Evolutionary conservation across 1,140 invertebrate genomes (phyloP), one percentile per base, ranked within the genome.

Genomic region (Bombus waltoni): DNA sequence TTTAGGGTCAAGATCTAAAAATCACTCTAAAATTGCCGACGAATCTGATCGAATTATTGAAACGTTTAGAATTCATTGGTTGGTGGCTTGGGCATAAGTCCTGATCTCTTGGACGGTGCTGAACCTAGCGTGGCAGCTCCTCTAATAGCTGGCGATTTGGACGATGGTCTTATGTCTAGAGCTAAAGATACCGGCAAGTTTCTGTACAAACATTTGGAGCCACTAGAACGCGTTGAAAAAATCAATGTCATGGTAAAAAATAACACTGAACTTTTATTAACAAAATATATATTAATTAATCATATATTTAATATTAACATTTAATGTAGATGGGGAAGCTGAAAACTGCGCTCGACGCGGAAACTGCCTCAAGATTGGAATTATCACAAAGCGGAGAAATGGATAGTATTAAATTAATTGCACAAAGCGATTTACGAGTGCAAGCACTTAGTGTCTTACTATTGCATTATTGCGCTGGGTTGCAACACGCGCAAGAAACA

Each of bases 391-490:
- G 86, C 70, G 88, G 89, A 85, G 94, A 96, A 80, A 93, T 94
- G 72, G 96, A 96, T 88, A 97, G 95, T 88, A 94, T 95, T 18
- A 96, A 96, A 90, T 92, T 96, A 88, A 96, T 96, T 86, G 95
- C 93, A 76, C 96, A 97, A 92, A 97, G 96, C 42, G 97, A 98
- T 92, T 96, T 97, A 86, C 96, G 97, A 91, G 97, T 97, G 8
- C 97, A 98, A 93, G 97, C 97, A 2, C 94, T 98, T 80, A 97
- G 97, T 44, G 96, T 98, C 42, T 95, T 98, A 53, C 97, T 98
- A 96, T 94, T 98, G 86, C 97, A 98, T 93, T 98, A 98, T 95
- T 98, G 98, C 94, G 97, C 97, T 3, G 97, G 97, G 15, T 94
- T 98, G 59, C 97, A 98, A 91, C 96, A 97, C 86, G 96, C 96